Evolutionary conservation across 2,888 invertebrate species (phyloP).

Genomic region (Mimachlamys varia): DNA sequence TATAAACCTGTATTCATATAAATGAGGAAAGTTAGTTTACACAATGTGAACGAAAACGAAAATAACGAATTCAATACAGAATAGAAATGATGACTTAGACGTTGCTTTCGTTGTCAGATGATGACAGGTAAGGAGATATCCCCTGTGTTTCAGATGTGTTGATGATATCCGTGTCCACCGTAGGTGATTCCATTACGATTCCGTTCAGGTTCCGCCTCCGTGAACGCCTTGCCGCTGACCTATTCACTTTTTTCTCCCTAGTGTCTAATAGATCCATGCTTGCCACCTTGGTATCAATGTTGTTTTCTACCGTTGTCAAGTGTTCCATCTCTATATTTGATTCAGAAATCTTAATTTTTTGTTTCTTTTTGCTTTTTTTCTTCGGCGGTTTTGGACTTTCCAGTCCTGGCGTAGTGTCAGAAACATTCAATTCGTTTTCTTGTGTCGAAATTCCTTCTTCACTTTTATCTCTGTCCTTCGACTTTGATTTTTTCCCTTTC

Average conservation of each 20-base stretch:
- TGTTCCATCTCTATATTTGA: background rate
- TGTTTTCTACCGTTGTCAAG: background rate
- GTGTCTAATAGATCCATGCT: background rate
- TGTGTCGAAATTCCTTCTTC: background rate
- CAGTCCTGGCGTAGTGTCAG: background rate
- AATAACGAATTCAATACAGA: too few relatives aligned
- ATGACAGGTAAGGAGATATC: background rate
- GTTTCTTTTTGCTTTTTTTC: background rate
- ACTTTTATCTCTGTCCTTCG: background rate
- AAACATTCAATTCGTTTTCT: background rate
- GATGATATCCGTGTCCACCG: background rate
- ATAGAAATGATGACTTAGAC: background rate
- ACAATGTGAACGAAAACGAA: too few relatives aligned
- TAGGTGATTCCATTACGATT: background rate
- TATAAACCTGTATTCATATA: too few relatives aligned
- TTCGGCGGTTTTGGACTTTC: background rate
- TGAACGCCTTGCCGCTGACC: background rate
- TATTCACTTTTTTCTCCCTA: background rate
- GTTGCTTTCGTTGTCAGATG: constrained; percentile 7
- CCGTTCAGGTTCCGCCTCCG: background rate
- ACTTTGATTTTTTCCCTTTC: background rate
- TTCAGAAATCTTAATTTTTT: background rate
- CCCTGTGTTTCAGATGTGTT: background rate
- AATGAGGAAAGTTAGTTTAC: too few relatives aligned
- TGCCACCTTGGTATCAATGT: background rate